Evolutionary conservation across 2,888 invertebrate species (phyloP).

Genomic region (Acanthosepion pharaonis): DNA sequence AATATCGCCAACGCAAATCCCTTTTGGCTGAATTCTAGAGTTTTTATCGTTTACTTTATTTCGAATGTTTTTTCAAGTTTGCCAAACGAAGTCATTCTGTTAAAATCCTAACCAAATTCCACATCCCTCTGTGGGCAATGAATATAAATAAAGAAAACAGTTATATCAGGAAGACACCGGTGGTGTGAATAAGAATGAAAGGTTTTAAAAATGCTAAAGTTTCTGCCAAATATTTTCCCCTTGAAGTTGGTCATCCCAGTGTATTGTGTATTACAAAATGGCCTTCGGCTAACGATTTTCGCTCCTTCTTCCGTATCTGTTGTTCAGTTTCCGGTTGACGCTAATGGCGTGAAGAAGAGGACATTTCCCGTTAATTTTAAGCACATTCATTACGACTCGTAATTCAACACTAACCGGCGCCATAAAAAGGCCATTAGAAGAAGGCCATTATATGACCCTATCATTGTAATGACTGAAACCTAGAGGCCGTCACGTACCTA

Average conservation of each 20-base stretch:
- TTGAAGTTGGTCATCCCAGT: not conserved
- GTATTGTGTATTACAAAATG: not conserved
- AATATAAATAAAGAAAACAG: not conserved
- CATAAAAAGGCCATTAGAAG: conserved; percentile 21
- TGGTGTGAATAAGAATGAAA: not conserved
- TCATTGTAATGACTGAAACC: not conserved
- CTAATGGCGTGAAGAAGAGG: not conserved
- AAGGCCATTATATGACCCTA: not conserved
- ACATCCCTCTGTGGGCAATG: too few species aligned
- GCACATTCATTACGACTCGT: conserved; percentile 12
- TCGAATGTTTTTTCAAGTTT: too few species aligned
- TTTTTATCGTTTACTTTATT: too few species aligned
- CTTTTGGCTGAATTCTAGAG: too few species aligned
- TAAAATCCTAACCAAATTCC: too few species aligned
- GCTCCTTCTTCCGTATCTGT: not conserved
- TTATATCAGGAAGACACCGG: not conserved
- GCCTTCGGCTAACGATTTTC: not conserved
- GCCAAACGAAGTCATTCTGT: too few species aligned
- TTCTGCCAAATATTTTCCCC: not conserved
- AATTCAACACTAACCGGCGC: not conserved
- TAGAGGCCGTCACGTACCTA: not conserved
- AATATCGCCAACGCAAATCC: too few species aligned
- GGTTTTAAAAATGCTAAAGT: not conserved
- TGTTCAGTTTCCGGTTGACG: not conserved
- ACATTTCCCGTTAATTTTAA: conserved; percentile 1